Conservation (phyloP, 1,140 invertebrate species). For the Drosophila takahashii region DNA sequence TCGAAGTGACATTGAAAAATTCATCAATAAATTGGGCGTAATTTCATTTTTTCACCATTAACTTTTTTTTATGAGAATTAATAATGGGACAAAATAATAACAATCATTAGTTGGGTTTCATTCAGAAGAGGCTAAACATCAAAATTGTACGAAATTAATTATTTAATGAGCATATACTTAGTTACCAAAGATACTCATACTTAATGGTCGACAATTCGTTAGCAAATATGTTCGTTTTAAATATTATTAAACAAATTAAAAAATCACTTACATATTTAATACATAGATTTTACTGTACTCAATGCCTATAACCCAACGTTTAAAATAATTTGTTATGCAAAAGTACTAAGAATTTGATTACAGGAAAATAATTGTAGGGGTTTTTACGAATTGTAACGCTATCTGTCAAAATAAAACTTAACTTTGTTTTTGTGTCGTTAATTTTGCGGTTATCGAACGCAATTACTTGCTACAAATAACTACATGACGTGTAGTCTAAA, state of each 20-base stretch:
- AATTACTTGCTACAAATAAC: slow-evolving; percentile 21
- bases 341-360: not conserved
- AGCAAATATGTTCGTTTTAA: not conserved
- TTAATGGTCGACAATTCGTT: not conserved
- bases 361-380: not conserved
- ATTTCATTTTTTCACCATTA: too few relatives aligned
- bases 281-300: not conserved
- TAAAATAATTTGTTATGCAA: slow-evolving; percentile 6
- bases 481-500: slow-evolving; percentile 4
- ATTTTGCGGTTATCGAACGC: slow-evolving; percentile 6
- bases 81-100: too few relatives aligned
- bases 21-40: too few relatives aligned
- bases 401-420: slow-evolving; percentile 19
- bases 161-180: too few relatives aligned
- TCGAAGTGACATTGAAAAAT: too few relatives aligned
- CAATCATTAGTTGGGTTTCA: too few relatives aligned
- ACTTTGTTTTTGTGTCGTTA: slow-evolving; percentile 2
- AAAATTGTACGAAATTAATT: too few relatives aligned
- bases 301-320: not conserved
- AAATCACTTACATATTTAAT: not conserved
- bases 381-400: slow-evolving; percentile 7
- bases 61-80: too few relatives aligned
- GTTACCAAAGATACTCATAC: not conserved
- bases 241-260: too few relatives aligned
- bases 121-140: too few relatives aligned